Evolutionary conservation across 2,113 vertebrate genomes (phyloP), one percentile per base, ranked within the genome.

Genomic region (Zosterops japonicus): DNA sequence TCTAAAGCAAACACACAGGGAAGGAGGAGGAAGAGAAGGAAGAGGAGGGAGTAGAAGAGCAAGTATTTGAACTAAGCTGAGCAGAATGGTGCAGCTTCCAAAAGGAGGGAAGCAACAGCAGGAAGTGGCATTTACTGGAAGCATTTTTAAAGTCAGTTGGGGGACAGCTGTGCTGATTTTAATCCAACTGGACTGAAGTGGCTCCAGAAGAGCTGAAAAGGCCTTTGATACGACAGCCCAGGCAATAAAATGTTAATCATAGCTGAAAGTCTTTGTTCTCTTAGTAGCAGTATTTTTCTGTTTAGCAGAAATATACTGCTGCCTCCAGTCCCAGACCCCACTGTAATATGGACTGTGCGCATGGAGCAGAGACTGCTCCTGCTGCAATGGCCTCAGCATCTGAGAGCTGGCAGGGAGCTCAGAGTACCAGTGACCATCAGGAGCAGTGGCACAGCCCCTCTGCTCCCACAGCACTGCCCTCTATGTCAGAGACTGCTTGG

Each of bases 81-180:
- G 76, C 33, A 33, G 85, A 60, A 75, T 28, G 60, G 52, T 44
- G 68, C 60, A 23, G 42, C 64, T 81, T 94, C 60, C 70, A 90
- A 41, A 50, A 91, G 64, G 64, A 78, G 63, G 88, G 85, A 75
- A 70, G 86, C 13, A 55, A 44, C 68, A 89, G 83, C 80, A 87
- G 94, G 94, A 97, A 93, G 83, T 80, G 86, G 56, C 60, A 55
- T 83, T 89, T 61, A 52, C 80, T 93, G 56, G 68, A 92, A 95
- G 44, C 59, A 50, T 88, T 94, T 74, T 89, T 83, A 59, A 81
- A 92, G 78, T 63, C 94, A 95, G 95, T 95, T 94, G 96, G 93
- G 52, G 86, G 96, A 63, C 95, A 97, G 91, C 95, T 97, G 94
- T 87, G 72, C 89, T 95, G 91, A 74, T 94, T 92, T 92, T 86